Percentiles rank a stretch among this genome's conserved stretches.
Conservation (phyloP, 1,140 invertebrate species). For the Uloborus diversus region DNA sequence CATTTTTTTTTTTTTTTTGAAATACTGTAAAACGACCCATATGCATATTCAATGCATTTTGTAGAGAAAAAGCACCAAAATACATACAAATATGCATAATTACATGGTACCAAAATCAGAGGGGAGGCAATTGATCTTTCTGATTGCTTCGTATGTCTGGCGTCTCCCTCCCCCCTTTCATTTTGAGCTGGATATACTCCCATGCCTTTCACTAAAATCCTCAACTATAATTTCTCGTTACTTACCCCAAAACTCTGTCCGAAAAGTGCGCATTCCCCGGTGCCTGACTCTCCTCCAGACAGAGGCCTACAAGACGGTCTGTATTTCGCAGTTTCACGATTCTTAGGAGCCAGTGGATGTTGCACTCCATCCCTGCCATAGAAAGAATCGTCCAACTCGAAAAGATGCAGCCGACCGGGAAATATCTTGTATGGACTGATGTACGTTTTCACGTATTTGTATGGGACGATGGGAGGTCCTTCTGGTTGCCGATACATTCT, state of each 20-base stretch:
- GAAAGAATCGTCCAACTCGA: slow-evolving; percentile 31
- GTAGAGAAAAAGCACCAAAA: no score
- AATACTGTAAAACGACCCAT: no score
- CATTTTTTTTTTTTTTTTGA: no score
- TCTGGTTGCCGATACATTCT: neutral
- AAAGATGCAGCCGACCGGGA: slow-evolving; percentile 24
- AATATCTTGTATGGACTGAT: slow-evolving; percentile 37
- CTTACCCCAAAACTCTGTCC: slow-evolving; percentile 53
- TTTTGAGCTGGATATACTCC: no score
- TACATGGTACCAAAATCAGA: no score
- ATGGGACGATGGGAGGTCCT: slow-evolving; percentile 29
- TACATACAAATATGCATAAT: no score
- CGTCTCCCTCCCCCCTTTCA: no score
- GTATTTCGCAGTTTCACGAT: slow-evolving; percentile 16
- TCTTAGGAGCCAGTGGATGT: neutral
- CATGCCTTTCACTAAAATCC: no score
- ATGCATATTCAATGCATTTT: no score
- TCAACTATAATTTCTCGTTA: no score
- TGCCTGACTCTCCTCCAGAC: slow-evolving; percentile 25
- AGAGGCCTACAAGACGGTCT: slow-evolving; percentile 12
- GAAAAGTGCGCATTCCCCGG: slow-evolving; percentile 34
- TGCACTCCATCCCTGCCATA: slow-evolving; percentile 8
- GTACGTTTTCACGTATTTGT: slow-evolving; percentile 32
- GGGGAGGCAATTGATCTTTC: no score
- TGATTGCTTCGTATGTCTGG: no score